Conservation (phyloP, 1,140 invertebrate genomes). For the Drosophila pallidifrons region DNA sequence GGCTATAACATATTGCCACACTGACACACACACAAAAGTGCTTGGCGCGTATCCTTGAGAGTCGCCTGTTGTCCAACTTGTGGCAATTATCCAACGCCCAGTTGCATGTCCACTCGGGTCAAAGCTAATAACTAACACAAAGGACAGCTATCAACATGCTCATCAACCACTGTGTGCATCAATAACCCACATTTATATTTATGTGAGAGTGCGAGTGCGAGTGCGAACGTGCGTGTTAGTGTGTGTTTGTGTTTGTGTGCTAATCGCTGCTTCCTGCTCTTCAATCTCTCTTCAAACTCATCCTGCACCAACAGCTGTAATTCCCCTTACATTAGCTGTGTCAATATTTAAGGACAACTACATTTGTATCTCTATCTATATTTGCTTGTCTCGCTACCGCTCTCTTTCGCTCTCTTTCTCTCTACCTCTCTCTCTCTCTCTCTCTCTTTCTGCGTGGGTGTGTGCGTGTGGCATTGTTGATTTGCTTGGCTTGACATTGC, state of each 20-base stretch:
- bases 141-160: conserved; percentile 19
- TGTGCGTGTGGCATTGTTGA: conserved; percentile 37
- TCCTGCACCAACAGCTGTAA: conserved; percentile 18
- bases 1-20: conserved; percentile 16
- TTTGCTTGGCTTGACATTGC: conserved; percentile 56
- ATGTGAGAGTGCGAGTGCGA: conserved; percentile 6
- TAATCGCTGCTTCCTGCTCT: conserved; percentile 38
- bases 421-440: neutral
- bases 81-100: conserved; percentile 58
- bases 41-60: conserved; percentile 32
- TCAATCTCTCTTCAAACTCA: conserved; percentile 10
- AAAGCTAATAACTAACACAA: conserved; percentile 8
- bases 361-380: conserved; percentile 19
- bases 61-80: conserved; percentile 27
- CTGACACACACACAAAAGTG: conserved; percentile 35
- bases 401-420: neutral
- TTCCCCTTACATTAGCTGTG: conserved; percentile 52
- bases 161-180: conserved; percentile 21
- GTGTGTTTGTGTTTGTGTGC: conserved; percentile 8
- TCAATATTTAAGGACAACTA: conserved; percentile 56
- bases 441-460: conserved; percentile 9
- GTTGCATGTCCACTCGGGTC: conserved; percentile 21
- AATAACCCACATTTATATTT: conserved; percentile 25
- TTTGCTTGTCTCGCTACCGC: conserved; percentile 2
- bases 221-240: neutral